A percentile compares a stretch with the other conserved stretches of the same genome.
phyloP scores from a whole-genome alignment of 2,888 invertebrate species.

The Lucinisca nassula region DNA sequence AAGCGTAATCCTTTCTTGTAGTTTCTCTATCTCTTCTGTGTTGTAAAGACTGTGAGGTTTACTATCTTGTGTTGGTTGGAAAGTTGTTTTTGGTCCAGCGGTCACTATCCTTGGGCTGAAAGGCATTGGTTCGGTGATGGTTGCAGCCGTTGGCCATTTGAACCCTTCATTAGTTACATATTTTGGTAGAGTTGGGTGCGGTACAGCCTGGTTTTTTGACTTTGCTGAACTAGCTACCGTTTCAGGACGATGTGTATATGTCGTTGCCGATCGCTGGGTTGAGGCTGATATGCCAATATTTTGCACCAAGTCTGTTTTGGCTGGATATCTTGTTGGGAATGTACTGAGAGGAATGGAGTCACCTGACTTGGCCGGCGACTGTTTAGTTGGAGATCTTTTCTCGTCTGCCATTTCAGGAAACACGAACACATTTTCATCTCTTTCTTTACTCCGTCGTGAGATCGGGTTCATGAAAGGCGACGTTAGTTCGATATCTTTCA shows the following conservation, averaged over 20 bases:
- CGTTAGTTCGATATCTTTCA: constrained; percentile 61
- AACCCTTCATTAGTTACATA: constrained; percentile 67
- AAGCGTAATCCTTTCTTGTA: constrained; percentile 18
- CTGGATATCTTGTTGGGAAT: not conserved
- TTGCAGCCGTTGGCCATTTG: constrained; percentile 56
- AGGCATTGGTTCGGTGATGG: constrained; percentile 46
- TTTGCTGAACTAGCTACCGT: not conserved
- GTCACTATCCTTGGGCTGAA: constrained; percentile 68
- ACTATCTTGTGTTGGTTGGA: not conserved
- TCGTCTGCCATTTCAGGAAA: constrained; percentile 37
- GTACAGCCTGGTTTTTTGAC: not conserved
- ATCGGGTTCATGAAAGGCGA: constrained; percentile 57
- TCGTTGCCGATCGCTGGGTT: not conserved
- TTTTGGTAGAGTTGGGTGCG: not conserved
- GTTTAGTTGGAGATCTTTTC: constrained; percentile 36
- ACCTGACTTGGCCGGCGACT: constrained; percentile 40
- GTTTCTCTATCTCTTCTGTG: constrained; percentile 9
- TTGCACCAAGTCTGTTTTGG: not conserved
- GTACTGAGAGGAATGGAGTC: not conserved
- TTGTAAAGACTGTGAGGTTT: not conserved
- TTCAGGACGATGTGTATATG: not conserved
- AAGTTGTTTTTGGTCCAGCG: constrained; percentile 21
- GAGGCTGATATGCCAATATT: not conserved
- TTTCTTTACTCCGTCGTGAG: not conserved
- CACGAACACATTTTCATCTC: constrained; percentile 44